A percentile compares a stretch with the other conserved stretches of the same genome.
phyloP scores from a whole-genome alignment of 2,888 invertebrate species.

The Ceratothoa steindachneri region DNA sequence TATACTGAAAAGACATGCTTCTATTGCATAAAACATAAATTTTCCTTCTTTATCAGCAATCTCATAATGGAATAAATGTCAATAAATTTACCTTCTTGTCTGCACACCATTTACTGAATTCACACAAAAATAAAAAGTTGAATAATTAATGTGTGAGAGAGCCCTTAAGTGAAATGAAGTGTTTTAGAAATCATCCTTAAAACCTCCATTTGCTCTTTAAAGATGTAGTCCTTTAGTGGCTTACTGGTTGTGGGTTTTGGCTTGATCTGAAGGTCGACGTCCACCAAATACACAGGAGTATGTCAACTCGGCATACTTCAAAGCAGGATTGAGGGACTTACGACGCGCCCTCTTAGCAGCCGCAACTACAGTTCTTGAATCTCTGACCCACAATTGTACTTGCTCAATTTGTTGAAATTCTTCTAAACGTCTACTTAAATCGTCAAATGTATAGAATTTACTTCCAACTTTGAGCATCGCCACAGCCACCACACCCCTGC shows the following conservation, averaged over 20 bases:
- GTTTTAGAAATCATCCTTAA: too few relatives aligned
- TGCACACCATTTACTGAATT: too few relatives aligned
- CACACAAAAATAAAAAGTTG: too few relatives aligned
- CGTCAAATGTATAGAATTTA: slow-evolving; percentile 46
- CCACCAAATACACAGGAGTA: slow-evolving; percentile 48
- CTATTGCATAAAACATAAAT: too few relatives aligned
- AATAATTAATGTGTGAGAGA: too few relatives aligned
- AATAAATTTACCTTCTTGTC: too few relatives aligned
- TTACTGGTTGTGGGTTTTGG: slow-evolving; percentile 46
- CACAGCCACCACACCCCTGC: slow-evolving; percentile 17
- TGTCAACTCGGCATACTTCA: slow-evolving; percentile 47
- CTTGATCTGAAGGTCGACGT: slow-evolving; percentile 43
- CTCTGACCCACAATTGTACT: slow-evolving; percentile 47
- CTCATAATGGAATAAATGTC: too few relatives aligned
- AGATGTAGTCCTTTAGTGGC: too few relatives aligned
- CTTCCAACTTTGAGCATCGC: slow-evolving; percentile 48
- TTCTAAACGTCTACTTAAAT: slow-evolving; percentile 42
- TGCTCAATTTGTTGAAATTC: slow-evolving; percentile 46
- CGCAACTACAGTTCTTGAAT: slow-evolving; percentile 44
- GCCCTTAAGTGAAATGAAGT: too few relatives aligned
- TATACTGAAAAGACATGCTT: too few relatives aligned
- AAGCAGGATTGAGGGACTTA: slow-evolving; percentile 45
- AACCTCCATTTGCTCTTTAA: too few relatives aligned
- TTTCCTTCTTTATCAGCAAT: too few relatives aligned
- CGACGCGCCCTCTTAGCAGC: slow-evolving; percentile 47